phyloP scores from a whole-genome alignment of 2,113 vertebrate genomes.

The Orcinus orca region DNA sequence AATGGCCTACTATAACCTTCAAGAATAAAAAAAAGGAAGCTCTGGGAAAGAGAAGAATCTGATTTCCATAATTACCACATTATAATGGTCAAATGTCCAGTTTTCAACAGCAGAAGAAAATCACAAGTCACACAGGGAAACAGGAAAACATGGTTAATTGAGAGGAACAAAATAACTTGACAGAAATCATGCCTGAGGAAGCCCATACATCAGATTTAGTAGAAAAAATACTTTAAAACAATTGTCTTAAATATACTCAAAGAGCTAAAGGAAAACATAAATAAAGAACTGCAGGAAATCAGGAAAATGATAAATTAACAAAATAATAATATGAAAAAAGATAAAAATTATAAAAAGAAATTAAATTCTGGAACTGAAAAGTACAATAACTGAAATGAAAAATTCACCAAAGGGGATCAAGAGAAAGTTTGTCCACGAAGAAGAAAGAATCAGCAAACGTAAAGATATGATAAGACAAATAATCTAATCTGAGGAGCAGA shows the following conservation, averaged over 20 bases:
- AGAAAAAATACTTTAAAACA: background rate
- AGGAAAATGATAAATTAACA: background rate
- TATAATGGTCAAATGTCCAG: background rate
- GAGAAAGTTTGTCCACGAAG: background rate
- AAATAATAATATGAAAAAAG: background rate
- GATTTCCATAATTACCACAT: background rate
- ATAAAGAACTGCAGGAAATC: background rate
- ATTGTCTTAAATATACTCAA: background rate
- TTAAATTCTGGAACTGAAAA: background rate
- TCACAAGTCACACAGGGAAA: background rate
- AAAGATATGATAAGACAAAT: background rate
- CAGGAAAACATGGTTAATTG: background rate
- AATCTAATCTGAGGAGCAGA: background rate
- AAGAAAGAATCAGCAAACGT: background rate
- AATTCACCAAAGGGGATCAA: background rate
- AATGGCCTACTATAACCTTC: background rate
- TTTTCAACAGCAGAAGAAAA: background rate
- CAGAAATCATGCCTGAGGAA: background rate
- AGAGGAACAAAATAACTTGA: background rate
- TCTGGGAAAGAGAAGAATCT: background rate
- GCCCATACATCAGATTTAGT: background rate
- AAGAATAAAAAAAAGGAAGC: background rate
- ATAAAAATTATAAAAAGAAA: background rate
- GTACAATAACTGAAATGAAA: background rate
- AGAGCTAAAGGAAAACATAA: background rate